Base-by-base conservation (phyloP, 2,888 invertebrate species). In the Sminthurides aquaticus region DNA sequence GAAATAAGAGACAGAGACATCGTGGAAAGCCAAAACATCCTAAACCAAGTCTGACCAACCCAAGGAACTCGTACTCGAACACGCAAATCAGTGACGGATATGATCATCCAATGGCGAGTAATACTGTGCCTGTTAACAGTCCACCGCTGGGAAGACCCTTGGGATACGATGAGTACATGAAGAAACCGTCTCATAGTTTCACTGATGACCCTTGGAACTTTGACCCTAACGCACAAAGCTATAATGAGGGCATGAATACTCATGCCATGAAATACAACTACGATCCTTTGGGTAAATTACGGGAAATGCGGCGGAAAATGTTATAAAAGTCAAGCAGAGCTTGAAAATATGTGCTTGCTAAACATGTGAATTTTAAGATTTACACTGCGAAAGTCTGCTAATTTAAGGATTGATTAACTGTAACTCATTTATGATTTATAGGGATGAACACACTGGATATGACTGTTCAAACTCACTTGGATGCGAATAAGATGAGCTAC, bases 121-220 rank as follows among this genome's bases (percentile, higher is more conserved):
- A 73, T 54, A 49, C 72, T 48, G 67, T 67, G 2, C 68, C 72
- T 8, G 72, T 71, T 2, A 69, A 69, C 56, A 69, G 69, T 25
- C 74, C 74, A 11, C 66, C 74, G 0, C 59, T 74, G 11, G 74
- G 74, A 54, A 57, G 74, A 66, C 74, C 74, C 3, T 55, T 74
- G 60, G 65, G 68, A 18, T 73, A 65, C 49, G 72, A 74, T 29
- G 74, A 74, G 59, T 74, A 74, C 65, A 74, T 74, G 74, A 64
- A 66, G 25, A 57, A 68, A 62, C 74, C 74, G 18, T 69, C 69
- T 66, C 72, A 74, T 48, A 67, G 67, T 24, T 74, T 69, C 63
- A 72, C 71, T 1, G 69, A 74, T 67, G 74, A 74, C 60, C 74
- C 74, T 27, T 74, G 74, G 74, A 74, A 74, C 60, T 74, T 74